These are phyloP conservation scores for Spisula solida DNA, from an alignment of 2,888 invertebrate genomes.

Conservation along the genomic window DNA sequence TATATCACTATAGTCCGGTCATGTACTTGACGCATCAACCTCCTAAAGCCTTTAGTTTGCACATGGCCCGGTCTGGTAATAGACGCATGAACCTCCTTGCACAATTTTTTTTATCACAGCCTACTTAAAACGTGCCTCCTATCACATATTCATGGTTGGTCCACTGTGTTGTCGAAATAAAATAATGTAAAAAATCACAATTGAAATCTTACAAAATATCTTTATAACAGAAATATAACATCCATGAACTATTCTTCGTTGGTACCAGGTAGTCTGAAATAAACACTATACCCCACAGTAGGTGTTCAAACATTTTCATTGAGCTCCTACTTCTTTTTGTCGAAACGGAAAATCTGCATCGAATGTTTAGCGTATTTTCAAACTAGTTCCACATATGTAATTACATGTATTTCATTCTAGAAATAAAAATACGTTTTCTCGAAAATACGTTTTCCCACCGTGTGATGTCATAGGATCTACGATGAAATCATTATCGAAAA, in stretches of 20 bases:
- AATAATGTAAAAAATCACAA: too few species aligned
- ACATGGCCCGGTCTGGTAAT: neutral
- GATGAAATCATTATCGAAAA: neutral
- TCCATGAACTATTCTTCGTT: too few species aligned
- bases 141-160: neutral
- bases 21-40: neutral
- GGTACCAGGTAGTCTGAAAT: too few species aligned
- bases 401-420: too few species aligned
- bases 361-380: too few species aligned
- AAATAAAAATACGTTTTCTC: neutral
- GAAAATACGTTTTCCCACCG: neutral
- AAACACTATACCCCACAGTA: too few species aligned
- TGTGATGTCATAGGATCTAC: neutral
- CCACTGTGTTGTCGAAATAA: neutral
- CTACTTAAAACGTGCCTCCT: neutral
- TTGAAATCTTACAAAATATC: too few species aligned
- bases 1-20: neutral
- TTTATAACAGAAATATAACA: too few species aligned
- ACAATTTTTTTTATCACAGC: conserved; percentile 5
- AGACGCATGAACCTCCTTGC: neutral
- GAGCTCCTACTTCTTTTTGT: too few species aligned
- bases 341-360: too few species aligned
- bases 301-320: too few species aligned
- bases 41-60: neutral
- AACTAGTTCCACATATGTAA: too few species aligned